phyloP scores from a whole-genome alignment of 2,113 vertebrate genomes.

The Paradoxurus hermaphroditus region DNA sequence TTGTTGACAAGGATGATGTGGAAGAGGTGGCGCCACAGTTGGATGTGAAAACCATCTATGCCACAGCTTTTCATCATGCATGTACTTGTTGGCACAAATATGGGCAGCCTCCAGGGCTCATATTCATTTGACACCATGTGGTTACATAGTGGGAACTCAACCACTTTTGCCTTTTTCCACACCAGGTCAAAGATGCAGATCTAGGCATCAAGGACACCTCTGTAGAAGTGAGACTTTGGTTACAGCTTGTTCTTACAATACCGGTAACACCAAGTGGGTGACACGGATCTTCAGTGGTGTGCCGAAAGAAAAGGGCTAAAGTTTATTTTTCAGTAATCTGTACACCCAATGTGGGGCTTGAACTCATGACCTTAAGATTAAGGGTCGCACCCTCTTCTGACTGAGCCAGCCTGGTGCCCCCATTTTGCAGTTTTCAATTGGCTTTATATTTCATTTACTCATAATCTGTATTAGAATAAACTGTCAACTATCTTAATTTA shows the following conservation, averaged over 20 bases:
- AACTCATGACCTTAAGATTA: too few relatives aligned
- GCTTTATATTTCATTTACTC: neutral
- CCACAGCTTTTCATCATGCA: neutral
- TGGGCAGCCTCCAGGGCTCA: neutral
- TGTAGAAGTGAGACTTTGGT: constrained; percentile 92
- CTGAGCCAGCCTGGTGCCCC: too few relatives aligned
- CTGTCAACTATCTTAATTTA: neutral
- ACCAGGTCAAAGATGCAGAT: neutral
- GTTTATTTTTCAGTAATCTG: neutral
- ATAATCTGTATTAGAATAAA: neutral
- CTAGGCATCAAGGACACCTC: constrained; percentile 89
- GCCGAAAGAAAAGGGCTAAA: fast-evolving
- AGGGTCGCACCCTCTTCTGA: too few relatives aligned
- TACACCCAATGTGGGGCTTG: too few relatives aligned
- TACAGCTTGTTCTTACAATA: constrained; percentile 95
- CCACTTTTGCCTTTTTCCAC: neutral
- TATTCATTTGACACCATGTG: neutral
- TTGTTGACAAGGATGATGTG: constrained; percentile 96
- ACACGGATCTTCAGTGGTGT: fast-evolving
- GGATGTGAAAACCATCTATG: neutral
- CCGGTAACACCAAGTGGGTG: constrained; percentile 77
- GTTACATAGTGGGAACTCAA: neutral
- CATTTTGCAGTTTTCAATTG: neutral
- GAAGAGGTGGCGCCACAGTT: constrained; percentile 93
- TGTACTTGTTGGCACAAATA: neutral